Evolutionary conservation across 1,140 invertebrate genomes (phyloP), one percentile per base, ranked within the genome.

Genomic region (Philopotamus ludificatus): DNA sequence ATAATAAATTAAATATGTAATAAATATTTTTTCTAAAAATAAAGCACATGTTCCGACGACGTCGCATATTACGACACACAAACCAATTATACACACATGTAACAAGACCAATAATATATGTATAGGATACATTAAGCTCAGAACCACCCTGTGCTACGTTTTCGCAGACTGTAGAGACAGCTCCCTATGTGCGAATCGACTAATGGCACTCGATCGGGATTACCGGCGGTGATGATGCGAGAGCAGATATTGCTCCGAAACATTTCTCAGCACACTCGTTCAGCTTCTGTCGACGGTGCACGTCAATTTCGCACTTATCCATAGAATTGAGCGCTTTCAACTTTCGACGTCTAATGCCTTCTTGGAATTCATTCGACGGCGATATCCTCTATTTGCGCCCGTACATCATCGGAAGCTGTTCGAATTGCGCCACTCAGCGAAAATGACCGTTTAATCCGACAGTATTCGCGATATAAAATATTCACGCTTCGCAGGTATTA

Each of bases 191-290:
- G 63, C 39, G 50, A 45, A 61, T 47, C 53, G 25, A 54, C 63
- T 68, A 68, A 68, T 68, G 62, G 60, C 45, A 21, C 41, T 47
- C 45, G 58, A 62, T 54, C 34, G 44, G 63, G 63, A 69, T 69
- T 65, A 69, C 61, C 47, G 42, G n/a, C 23, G 42, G 26, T 23
- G 28, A 47, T 47, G 57, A 47, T 45, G 42, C 42, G 42, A 44
- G 28, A 57, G 12, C 54, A 41, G 18, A 23, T 54, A 54, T 12
- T 10, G 22, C 10, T 2, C 8, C 51, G 21, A 23, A 54, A 26
- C 7, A 47, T 47, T 26, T 2, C 51, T 7, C 25, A 54, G 34
- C 34, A 23, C 22, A 9, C 51, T 28, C 20, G 12, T 44, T 10
- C 20, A 22, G 12, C 23, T 20, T 3, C 2, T 54, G n/a, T 15